Evolutionary conservation across 2,888 invertebrate species (phyloP), one percentile per base, ranked within the genome.

Genomic region (Agrilus biguttatus): DNA sequence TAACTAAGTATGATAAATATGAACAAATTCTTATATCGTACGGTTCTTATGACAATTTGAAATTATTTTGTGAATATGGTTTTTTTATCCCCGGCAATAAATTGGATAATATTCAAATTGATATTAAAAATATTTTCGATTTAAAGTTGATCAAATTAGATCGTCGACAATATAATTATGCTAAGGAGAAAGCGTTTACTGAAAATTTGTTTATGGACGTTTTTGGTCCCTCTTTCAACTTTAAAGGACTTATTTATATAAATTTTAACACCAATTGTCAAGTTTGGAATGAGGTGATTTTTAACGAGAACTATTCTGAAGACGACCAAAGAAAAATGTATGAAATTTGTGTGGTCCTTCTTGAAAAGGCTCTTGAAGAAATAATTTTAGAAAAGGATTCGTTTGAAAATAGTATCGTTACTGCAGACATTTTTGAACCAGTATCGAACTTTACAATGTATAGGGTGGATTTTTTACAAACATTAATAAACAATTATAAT

Each of bases 11-110:
- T 58, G 63, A 70, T 41, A 72, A 75, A 43, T 76, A 77, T 60
- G 69, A 78, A 33, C 83, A 93, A 70, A 78, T 90, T 42, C 92
- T 87, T 61, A 92, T 93, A 53, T 86, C 83, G 53, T 93, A 93
- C 59, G 93, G 92, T 1, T 70, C 78, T 34, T 83, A 90, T 59
- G 76, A 81, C 53, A 93, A 86, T 67, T 62, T 76, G 1, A 84
- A 83, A 61, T 68, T 93, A n/a, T 75, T 86, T 32, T 69, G 80
- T 0, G 88, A 93, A 55, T 93, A 93, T 69, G 93, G 93, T 1
- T 93, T 93, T 63, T 79, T 77, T 53, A 62, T 83, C 47, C 72
- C 77, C 0, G 57, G 66, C 6, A 89, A 88, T 69, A 69, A 72
- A 32, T 67, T 83, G 52, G 84, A 86, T 62, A 73, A 66, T 59